Base-by-base conservation (phyloP, 1,140 invertebrate species). In the Drosophila eugracilis region DNA sequence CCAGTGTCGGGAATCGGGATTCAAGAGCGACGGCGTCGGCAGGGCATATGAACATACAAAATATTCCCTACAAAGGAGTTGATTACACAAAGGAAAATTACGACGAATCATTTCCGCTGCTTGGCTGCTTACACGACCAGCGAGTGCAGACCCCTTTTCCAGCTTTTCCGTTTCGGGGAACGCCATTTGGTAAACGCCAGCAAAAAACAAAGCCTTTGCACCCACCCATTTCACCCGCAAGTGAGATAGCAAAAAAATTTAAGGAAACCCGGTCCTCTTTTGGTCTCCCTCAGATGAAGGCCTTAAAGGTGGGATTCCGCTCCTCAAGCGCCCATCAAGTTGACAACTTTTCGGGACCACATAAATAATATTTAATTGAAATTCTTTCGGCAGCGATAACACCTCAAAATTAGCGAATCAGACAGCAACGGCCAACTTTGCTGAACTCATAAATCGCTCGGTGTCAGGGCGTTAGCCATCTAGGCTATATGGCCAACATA, bases 21-120 rank as follows among this genome's bases (percentile, higher is more conserved):
- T 77, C 77, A 86, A 77, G 73, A 86, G 79, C 72, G 57, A 41
- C 60, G 66, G 57, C 65, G 74, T 48, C 62, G 78, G 69, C 78
- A 65, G 59, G 79, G 81, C 83, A 86, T 86, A 88, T 86, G 81
- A 86, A 86, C 81, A 86, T 81, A 86, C 77, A 88, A 86, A 86
- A 86, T 86, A 81, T 86, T 85, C 67, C 73, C 84, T 88, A 89
- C 83, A 90, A 90, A 90, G 79, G 88, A 88, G 81, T 90, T 90
- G 88, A 90, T 90, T 90, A 90, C 88, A 90, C 88, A 90, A 90
- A 90, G 88, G 88, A 90, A 90, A 90, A 90, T 90, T 90, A 90
- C 88, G 88, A 76, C 88, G 88, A 90, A 90, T 90, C 88, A 90
- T 90, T 90, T 90, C 88, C 88, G 88, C 88, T 90, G 88, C 83